Base-by-base conservation (phyloP, 2,888 invertebrate species). In the Daptonema setosum region DNA sequence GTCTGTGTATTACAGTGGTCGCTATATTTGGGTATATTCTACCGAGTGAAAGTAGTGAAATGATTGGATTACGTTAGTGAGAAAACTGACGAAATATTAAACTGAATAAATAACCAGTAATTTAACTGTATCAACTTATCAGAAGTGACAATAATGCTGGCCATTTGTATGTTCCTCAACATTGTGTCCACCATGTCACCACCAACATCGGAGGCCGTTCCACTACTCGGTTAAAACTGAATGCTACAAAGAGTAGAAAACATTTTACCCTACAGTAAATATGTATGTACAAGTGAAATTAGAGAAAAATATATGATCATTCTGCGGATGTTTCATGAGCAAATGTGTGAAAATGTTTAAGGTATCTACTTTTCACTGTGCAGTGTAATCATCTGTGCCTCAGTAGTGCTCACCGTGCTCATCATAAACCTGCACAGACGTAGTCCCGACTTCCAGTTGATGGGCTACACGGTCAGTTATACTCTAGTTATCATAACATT, bases 1-100 rank as follows among this genome's bases (percentile, higher is more conserved):
- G 93, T 75, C 88, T 95, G 70, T 81, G 95, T 73, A 93, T 97
- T 72, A 88, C 93, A 67, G 88, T 93, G 65, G 91, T 97, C 90
- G 90, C 95, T 62, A 81, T 97, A 66, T 80, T 97, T 67, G 90
- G 91, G 66, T 97, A 95, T 78, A 90, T 90, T 65, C 78, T 97
- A 72, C 95, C 95, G 67, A 93, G 93, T 64, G 95, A 95, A 76
- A 93, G 91, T 62, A 95, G 95, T 71, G 95, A 95, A 77, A 95
- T 95, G 76, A 81, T 97, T 66, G 91, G 93, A 65, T 79, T 95
- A 75, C 88, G 88, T 86, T 78, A 47, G 56, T 64, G 28, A 52
- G 11, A 5, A 2, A 3, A 65, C 67, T 1, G n/a, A n/a, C n/a
- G n/a, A n/a, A n/a, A n/a, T n/a, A n/a, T n/a, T n/a, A n/a, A n/a